A percentile compares a stretch with the other conserved stretches of the same genome.
Conservation (phyloP, 2,888 invertebrate species). For the Drosophila hamatofila region DNA sequence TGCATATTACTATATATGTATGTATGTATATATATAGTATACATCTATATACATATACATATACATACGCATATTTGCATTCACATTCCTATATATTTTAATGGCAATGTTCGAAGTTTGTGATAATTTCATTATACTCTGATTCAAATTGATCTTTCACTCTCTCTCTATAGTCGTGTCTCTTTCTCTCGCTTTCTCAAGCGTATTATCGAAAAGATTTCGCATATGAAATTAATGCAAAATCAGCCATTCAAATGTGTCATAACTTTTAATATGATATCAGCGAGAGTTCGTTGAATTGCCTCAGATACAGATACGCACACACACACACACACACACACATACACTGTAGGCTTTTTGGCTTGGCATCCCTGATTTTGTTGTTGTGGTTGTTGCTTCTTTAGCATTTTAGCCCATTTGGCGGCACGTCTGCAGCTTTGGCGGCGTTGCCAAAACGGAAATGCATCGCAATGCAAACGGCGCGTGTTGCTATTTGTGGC, state of each 20-base stretch:
- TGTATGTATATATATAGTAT: too few relatives aligned
- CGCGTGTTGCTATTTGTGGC: slow-evolving; percentile 71
- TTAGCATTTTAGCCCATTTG: slow-evolving; percentile 27
- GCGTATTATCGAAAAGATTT: slow-evolving; percentile 22
- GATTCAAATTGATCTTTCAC: background rate
- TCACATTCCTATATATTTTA: background rate
- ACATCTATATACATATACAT: background rate
- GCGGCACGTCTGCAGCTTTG: slow-evolving; percentile 32
- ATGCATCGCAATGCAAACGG: slow-evolving; percentile 60
- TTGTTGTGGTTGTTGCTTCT: background rate
- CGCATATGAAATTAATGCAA: slow-evolving; percentile 52
- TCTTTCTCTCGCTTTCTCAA: background rate
- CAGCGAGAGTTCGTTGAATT: slow-evolving; percentile 56
- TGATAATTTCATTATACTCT: slow-evolving; percentile 3
- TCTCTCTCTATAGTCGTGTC: background rate
- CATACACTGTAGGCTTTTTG: background rate
- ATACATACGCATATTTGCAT: background rate
- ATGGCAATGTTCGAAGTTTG: background rate
- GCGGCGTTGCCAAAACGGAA: slow-evolving; percentile 72
- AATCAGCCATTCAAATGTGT: slow-evolving; percentile 48
- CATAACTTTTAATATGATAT: slow-evolving; percentile 51
- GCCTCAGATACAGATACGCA: slow-evolving; percentile 21
- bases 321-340: background rate
- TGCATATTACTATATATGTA: background rate
- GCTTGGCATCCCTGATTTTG: slow-evolving; percentile 17